Percentiles rank a stretch among this genome's conserved stretches.
phyloP scores from a whole-genome alignment of 2,797 vertebrate genomes.

The Gouania willdenowi region DNA sequence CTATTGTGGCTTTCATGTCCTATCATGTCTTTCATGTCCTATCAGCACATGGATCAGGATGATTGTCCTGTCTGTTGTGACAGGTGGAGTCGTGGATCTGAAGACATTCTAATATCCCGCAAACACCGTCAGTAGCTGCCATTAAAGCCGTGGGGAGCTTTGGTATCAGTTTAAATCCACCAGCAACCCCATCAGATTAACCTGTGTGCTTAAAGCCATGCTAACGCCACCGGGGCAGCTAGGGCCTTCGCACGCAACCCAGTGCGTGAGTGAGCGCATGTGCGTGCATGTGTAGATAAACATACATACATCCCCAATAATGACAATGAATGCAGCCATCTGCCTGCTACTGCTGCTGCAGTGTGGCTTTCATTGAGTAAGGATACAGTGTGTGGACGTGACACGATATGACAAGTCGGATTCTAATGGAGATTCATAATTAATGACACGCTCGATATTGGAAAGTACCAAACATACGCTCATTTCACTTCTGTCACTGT shows the following conservation, averaged over 20 bases:
- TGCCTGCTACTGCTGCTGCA: conserved; percentile 29
- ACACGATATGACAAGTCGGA: conserved; percentile 36
- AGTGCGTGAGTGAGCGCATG: not conserved
- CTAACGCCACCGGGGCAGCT: conserved; percentile 23
- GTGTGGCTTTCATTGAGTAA: conserved; percentile 53
- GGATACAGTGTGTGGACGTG: conserved; percentile 19
- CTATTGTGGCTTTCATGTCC: no score
- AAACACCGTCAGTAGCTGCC: conserved; percentile 46
- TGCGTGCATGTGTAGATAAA: conserved; percentile 11
- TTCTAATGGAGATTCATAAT: conserved; percentile 60
- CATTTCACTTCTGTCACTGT: conserved; percentile 12
- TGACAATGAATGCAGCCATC: conserved; percentile 25
- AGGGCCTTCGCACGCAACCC: conserved; percentile 65
- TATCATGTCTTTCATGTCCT: no score
- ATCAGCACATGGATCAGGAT: conserved; percentile 5
- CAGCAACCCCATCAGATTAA: conserved; percentile 64
- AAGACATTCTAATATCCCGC: conserved; percentile 36
- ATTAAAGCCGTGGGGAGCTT: conserved; percentile 54
- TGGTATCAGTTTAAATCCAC: conserved; percentile 66
- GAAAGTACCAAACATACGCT: conserved; percentile 8
- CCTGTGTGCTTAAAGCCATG: conserved; percentile 44
- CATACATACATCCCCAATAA: conserved; percentile 30
- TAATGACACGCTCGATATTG: conserved; percentile 28
- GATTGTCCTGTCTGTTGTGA: conserved; percentile 40
- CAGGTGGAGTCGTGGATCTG: conserved; percentile 39